Conservation (phyloP, 2,797 vertebrate genomes). For the Clarias pachynema region DNA sequence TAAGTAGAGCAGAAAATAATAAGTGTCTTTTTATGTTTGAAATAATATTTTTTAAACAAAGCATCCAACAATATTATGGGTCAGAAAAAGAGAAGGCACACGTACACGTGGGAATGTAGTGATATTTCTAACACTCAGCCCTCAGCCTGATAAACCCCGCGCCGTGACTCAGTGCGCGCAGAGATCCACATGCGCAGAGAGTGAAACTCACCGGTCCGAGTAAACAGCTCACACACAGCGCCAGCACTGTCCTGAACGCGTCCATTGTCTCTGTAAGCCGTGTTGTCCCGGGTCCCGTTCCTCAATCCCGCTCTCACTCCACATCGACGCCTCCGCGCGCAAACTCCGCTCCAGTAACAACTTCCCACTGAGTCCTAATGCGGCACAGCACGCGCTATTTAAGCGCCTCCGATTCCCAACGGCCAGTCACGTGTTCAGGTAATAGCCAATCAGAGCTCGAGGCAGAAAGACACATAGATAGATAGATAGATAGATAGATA, state of each 20-base stretch:
- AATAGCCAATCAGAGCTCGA: constrained; percentile 1
- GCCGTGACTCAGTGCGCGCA: too few species aligned
- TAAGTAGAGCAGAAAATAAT: background rate
- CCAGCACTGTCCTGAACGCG: constrained; percentile 30
- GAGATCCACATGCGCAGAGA: background rate
- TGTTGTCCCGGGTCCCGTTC: too few species aligned
- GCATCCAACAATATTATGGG: background rate
- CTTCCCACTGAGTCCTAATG: background rate
- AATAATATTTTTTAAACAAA: background rate
- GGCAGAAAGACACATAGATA: background rate
- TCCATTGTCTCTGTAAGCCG: constrained; percentile 27
- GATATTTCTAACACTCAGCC: background rate
- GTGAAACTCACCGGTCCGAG: constrained; percentile 53
- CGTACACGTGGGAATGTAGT: too few species aligned
- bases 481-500: background rate
- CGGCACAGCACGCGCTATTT: background rate
- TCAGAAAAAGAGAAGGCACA: background rate
- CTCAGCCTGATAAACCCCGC: background rate
- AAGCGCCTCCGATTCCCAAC: background rate
- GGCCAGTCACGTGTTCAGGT: constrained; percentile 7
- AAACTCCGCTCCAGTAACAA: too few species aligned
- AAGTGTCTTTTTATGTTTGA: background rate
- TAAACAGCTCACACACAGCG: constrained; percentile 44
- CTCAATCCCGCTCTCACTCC: background rate
- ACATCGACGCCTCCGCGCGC: background rate